phyloP scores from a whole-genome alignment of 2,113 vertebrate species.

The Oryzias melastigma region DNA sequence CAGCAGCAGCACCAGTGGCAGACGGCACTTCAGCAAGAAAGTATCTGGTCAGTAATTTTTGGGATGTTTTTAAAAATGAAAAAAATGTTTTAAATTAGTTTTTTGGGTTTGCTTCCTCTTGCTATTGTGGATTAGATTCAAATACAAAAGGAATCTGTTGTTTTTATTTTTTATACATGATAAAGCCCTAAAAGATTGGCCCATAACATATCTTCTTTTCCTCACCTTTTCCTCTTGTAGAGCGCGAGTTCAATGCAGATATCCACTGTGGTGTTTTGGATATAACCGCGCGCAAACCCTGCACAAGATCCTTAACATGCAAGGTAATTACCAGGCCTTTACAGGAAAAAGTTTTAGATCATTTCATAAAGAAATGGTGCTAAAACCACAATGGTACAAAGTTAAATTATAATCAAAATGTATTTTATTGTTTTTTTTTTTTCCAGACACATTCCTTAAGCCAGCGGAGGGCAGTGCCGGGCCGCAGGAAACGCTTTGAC shows the following conservation, averaged over 20 bases:
- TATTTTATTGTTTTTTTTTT: neutral
- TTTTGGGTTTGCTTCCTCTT: too few species aligned
- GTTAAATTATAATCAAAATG: neutral
- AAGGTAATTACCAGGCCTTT: constrained; percentile 81
- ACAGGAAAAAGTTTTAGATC: neutral
- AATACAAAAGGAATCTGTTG: too few species aligned
- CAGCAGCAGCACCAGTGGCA: constrained; percentile 86
- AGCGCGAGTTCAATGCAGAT: constrained; percentile 98
- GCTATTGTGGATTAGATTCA: too few species aligned
- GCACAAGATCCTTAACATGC: constrained; percentile 99
- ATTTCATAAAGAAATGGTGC: neutral
- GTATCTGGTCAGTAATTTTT: constrained; percentile 83
- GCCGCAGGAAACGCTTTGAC: constrained; percentile 97
- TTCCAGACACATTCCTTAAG: constrained; percentile 99
- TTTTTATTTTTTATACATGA: too few species aligned
- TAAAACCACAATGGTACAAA: too few species aligned
- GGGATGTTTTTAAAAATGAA: neutral
- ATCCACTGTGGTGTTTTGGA: constrained; percentile 97
- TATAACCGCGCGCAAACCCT: constrained; percentile 94
- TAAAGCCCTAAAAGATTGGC: neutral
- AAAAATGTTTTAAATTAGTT: too few species aligned
- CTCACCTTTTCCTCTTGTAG: constrained; percentile 68
- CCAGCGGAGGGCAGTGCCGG: constrained; percentile 96
- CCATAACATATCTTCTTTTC: neutral
- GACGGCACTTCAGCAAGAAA: constrained; percentile 93